A percentile compares a stretch with the other conserved stretches of the same genome.
Conservation (phyloP, 2,888 invertebrate genomes). For the Seladonia tumulorum region DNA sequence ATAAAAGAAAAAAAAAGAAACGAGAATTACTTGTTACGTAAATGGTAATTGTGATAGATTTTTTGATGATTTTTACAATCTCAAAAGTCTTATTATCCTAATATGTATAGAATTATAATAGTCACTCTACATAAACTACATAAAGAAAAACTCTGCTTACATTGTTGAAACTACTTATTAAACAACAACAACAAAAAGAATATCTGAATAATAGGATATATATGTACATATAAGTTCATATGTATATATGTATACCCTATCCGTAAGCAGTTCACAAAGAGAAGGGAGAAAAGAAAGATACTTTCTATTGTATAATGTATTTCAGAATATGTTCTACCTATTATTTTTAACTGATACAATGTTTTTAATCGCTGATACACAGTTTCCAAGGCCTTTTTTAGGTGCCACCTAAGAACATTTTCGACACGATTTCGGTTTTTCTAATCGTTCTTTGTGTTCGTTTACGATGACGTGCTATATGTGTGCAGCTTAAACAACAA, state of each 20-base stretch:
- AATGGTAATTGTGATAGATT: slow-evolving; percentile 88
- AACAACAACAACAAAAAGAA: slow-evolving; percentile 49
- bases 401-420: slow-evolving; percentile 60
- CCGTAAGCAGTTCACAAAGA: slow-evolving; percentile 49
- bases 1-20: slow-evolving; percentile 72
- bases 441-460: slow-evolving; percentile 48
- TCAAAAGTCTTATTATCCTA: slow-evolving; percentile 85
- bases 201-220: slow-evolving; percentile 30
- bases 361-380: slow-evolving; percentile 66
- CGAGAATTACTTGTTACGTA: slow-evolving; percentile 83
- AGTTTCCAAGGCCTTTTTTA: slow-evolving; percentile 71
- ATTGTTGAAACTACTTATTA: slow-evolving; percentile 71
- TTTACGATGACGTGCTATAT: slow-evolving; percentile 50
- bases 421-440: slow-evolving; percentile 57
- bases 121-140: slow-evolving; percentile 81
- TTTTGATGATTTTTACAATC: slow-evolving; percentile 90
- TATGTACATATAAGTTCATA: neutral
- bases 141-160: slow-evolving; percentile 75
- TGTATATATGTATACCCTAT: slow-evolving; percentile 57
- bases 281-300: slow-evolving; percentile 36
- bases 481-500: slow-evolving; percentile 38
- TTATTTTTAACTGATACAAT: slow-evolving; percentile 62
- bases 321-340: slow-evolving; percentile 63
- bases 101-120: slow-evolving; percentile 84
- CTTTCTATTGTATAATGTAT: slow-evolving; percentile 53